These are phyloP conservation scores for Frankliniella fusca DNA, from an alignment of 2,888 invertebrate genomes.

Conservation along the genomic window DNA sequence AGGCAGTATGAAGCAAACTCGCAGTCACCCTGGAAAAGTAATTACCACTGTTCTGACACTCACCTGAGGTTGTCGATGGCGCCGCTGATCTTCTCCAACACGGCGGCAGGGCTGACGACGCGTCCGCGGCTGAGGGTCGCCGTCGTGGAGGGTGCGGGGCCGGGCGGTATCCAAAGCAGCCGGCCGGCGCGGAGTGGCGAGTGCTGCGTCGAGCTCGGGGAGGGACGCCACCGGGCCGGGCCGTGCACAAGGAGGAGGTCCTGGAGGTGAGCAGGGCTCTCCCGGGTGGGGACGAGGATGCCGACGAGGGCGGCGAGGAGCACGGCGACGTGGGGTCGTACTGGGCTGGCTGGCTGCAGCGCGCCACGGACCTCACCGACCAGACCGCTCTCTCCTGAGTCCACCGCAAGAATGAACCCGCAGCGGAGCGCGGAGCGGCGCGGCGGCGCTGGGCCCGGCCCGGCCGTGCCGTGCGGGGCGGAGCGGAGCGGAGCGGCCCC, in stretches of 20 bases:
- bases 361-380: not conserved
- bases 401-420: constrained; percentile 1
- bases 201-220: not conserved
- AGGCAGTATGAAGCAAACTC: not conserved
- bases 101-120: not conserved
- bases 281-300: not conserved
- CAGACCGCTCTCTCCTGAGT: not conserved
- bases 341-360: not conserved
- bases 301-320: not conserved
- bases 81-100: constrained; percentile 5
- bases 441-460: not conserved
- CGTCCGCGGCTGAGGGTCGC: not conserved
- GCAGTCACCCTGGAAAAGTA: not conserved
- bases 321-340: not conserved
- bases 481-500: no score
- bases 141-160: not conserved
- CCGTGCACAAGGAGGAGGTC: not conserved
- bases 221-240: not conserved
- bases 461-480: no score
- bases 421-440: not conserved
- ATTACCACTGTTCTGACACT: not conserved
- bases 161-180: not conserved
- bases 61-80: not conserved
- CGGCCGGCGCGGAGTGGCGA: not conserved
- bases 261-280: not conserved